Percentiles rank a stretch among this genome's conserved stretches.
Evolutionary conservation across 2,797 vertebrate species (phyloP).

Genomic region (Huso huso): DNA sequence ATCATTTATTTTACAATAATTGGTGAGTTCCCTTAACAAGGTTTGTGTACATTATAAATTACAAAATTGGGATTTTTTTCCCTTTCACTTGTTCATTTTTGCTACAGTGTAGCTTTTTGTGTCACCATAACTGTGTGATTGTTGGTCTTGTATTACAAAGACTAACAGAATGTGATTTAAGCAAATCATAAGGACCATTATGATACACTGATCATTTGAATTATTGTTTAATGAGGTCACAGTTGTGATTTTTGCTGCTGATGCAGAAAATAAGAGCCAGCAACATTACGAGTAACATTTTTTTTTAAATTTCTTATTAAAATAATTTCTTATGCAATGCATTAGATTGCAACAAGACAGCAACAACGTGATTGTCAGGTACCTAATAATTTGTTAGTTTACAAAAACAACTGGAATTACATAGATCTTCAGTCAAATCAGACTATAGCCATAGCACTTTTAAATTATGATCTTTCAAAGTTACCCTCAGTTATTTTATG

Average conservation of each 20-base stretch:
- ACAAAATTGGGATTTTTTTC: slow-evolving; percentile 69
- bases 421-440: too few relatives aligned
- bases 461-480: too few relatives aligned
- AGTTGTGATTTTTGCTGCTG: slow-evolving; percentile 13
- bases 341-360: too few relatives aligned
- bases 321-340: too few relatives aligned
- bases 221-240: slow-evolving; percentile 15
- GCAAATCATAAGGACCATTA: slow-evolving; percentile 19
- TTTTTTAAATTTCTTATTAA: too few relatives aligned
- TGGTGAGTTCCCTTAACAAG: slow-evolving; percentile 84
- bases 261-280: slow-evolving; percentile 1
- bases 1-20: slow-evolving; percentile 80
- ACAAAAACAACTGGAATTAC: too few relatives aligned
- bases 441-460: too few relatives aligned
- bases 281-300: too few relatives aligned
- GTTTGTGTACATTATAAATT: slow-evolving; percentile 87
- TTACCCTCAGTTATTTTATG: too few relatives aligned
- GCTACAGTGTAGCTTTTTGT: slow-evolving; percentile 27
- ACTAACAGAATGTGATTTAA: slow-evolving; percentile 14
- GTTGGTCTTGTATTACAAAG: slow-evolving; percentile 21
- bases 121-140: slow-evolving; percentile 22
- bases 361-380: too few relatives aligned
- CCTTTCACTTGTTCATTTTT: slow-evolving; percentile 32
- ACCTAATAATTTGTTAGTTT: too few relatives aligned
- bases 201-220: slow-evolving; percentile 11